phyloP scores from a whole-genome alignment of 2,797 vertebrate species.

The Manis crassicaudata region DNA sequence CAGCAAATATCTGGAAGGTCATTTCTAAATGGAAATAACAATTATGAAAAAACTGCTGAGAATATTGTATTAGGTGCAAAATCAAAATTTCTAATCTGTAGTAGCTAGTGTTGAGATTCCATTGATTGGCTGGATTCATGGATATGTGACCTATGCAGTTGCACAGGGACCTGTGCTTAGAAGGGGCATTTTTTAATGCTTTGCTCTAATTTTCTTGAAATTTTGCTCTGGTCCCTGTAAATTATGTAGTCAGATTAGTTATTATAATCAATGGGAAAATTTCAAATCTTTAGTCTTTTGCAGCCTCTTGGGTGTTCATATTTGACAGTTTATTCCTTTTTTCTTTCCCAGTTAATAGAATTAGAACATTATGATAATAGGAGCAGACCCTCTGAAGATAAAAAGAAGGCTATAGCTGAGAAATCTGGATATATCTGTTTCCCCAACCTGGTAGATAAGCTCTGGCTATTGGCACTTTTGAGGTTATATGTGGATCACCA shows the following conservation, averaged over 20 bases:
- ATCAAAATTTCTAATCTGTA: neutral
- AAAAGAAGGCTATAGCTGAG: neutral
- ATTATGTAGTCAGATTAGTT: neutral
- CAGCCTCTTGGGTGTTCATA: neutral
- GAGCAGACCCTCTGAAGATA: neutral
- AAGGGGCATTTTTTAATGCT: neutral
- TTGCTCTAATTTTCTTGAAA: neutral
- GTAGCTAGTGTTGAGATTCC: neutral
- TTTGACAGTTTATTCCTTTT: neutral
- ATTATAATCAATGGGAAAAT: neutral
- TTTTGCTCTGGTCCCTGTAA: neutral
- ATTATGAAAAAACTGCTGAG: neutral
- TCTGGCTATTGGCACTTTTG: neutral
- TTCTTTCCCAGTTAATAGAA: neutral
- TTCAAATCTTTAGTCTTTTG: neutral
- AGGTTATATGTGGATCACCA: neutral
- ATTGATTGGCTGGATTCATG: neutral
- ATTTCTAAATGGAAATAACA: neutral
- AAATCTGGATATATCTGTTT: neutral
- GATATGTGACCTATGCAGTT: neutral
- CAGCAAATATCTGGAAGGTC: neutral
- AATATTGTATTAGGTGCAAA: neutral
- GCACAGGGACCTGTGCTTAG: neutral
- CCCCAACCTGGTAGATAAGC: neutral
- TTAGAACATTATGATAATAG: neutral